A percentile compares a stretch with the other conserved stretches of the same genome.
Evolutionary conservation across 1,140 invertebrate genomes (phyloP).

Genomic region (Drosophila kepulauana): DNA sequence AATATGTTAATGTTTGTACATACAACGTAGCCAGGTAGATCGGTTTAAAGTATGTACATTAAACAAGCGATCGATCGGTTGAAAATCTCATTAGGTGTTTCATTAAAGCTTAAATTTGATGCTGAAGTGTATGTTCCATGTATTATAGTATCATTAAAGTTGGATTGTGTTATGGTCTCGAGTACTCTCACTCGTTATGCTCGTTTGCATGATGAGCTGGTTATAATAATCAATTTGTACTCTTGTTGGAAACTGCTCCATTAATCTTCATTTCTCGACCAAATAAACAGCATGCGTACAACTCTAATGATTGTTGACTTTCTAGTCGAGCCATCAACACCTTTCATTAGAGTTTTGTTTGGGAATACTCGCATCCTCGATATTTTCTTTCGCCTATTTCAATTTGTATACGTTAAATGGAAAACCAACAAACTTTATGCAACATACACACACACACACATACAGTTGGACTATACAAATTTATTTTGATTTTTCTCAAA

Average conservation of each 20-base stretch:
- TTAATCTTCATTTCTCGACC: conserved; percentile 21
- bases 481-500: conserved; percentile 28
- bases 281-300: not conserved
- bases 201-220: conserved; percentile 1
- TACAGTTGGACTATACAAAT: conserved; percentile 12
- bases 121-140: not conserved
- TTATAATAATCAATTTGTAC: conserved; percentile 28
- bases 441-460: conserved; percentile 15
- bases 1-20: too few species aligned
- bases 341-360: conserved; percentile 20
- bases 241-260: conserved; percentile 1
- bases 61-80: too few species aligned
- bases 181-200: conserved; percentile 1
- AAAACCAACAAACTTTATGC: conserved; percentile 13
- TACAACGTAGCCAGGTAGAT: too few species aligned
- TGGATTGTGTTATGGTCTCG: not conserved
- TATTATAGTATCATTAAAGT: not conserved
- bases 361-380: not conserved
- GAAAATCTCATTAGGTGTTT: too few species aligned
- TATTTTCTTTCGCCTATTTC: conserved; percentile 2
- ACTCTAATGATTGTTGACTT: conserved; percentile 24
- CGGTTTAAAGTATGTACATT: too few species aligned
- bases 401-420: not conserved
- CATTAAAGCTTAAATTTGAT: too few species aligned
- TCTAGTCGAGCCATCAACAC: conserved; percentile 15